Evolutionary conservation across 2,888 invertebrate species (phyloP), one percentile per base, ranked within the genome.

Genomic region (Drosophila mulleri): DNA sequence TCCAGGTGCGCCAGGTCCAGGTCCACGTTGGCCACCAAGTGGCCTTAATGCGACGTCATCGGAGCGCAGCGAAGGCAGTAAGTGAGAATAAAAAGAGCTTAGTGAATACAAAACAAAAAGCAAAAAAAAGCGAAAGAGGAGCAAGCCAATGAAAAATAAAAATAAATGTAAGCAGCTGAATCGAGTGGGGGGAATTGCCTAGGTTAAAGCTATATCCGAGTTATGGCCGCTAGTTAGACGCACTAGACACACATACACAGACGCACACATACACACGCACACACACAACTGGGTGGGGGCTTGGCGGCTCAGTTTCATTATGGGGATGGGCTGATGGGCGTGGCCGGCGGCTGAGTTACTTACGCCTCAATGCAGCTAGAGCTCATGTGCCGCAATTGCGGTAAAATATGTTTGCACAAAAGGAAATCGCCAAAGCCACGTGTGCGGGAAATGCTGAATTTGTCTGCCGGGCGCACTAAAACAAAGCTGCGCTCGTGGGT

Each of bases 331-430:
- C 65, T 47, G 42, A 50, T 32, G 56, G 37, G 44, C 35, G 56
- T 64, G 78, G 62, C 45, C 44, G 66, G 53, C 54, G 48, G 74
- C 71, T 63, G 62, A 66, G 77, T 89, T 84, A 87, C 84, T 84
- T 83, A 84, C 87, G 84, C 78, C 67, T 89, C 79, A 84, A 83
- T 83, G 84, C 78, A 62, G 78, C 67, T 75, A 64, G 67, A 65
- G 58, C 80, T 78, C 71, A 74, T 81, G 70, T 73, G 88, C 84
- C 89, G 89, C 84, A 89, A 84, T 84, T 84, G 84, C 89, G 84
- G 84, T 81, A 84, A 89, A 84, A 89, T 89, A 89, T 84, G 88
- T 84, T 84, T 89, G 84, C 84, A 80, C 89, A 86, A 89, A 89
- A 84, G 84, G 89, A 89, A 84, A 84, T 84, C 84, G 79, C 70